These are phyloP conservation scores for Amorpha juglandis DNA, from an alignment of 2,888 invertebrate genomes.

Conservation along the genomic window DNA sequence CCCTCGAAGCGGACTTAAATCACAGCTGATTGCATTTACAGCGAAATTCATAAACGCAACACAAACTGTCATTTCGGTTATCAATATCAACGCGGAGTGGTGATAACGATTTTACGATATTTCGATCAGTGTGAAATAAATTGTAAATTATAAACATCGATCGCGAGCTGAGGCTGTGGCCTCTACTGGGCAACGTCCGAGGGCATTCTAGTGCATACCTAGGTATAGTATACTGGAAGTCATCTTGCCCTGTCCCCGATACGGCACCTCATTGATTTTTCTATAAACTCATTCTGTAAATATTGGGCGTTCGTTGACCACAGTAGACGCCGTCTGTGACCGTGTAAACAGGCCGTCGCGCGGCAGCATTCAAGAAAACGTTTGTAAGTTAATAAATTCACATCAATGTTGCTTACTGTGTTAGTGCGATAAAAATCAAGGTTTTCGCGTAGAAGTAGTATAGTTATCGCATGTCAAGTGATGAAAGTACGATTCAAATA, in stretches of 20 bases:
- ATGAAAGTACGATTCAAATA: not conserved
- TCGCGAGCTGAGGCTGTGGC: constrained; percentile 44
- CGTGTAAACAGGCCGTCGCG: constrained; percentile 33
- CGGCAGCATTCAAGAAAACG: not conserved
- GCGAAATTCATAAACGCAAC: constrained; percentile 14
- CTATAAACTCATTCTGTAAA: constrained; percentile 60
- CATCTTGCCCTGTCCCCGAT: not conserved
- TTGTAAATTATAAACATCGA: constrained; percentile 50
- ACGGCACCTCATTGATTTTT: constrained; percentile 66
- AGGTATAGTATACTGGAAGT: constrained; percentile 34
- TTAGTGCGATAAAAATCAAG: not conserved
- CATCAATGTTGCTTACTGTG: not conserved
- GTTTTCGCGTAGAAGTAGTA: not conserved
- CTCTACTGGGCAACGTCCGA: constrained; percentile 53
- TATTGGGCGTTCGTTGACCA: constrained; percentile 46
- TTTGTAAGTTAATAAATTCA: not conserved
- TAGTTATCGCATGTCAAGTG: not conserved
- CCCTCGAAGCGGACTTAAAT: not conserved
- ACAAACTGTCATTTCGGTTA: constrained; percentile 16
- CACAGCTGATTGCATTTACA: constrained; percentile 2
- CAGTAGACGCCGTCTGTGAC: constrained; percentile 31
- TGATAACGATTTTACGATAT: constrained; percentile 23
- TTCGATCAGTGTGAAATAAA: constrained; percentile 26
- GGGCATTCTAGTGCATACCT: constrained; percentile 41
- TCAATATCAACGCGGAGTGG: constrained; percentile 21